phyloP scores from a whole-genome alignment of 2,797 vertebrate species.

The Platyrinchus mystaceus region DNA sequence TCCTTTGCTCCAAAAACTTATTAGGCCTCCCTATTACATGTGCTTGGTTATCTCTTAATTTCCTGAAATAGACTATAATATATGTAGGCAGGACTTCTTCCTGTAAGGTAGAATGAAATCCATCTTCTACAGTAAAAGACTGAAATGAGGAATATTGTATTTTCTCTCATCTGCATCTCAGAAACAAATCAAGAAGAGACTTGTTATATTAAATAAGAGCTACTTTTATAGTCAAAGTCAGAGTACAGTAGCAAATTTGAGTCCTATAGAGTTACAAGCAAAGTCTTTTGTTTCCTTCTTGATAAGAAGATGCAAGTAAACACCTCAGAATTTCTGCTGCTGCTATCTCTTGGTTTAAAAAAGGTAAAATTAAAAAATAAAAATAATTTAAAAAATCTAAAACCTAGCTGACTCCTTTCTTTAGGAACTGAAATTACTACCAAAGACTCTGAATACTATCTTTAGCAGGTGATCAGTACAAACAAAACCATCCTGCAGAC shows the following conservation, averaged over 20 bases:
- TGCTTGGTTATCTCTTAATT: conserved; percentile 55
- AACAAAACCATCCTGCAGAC: not conserved
- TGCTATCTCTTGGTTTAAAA: not conserved
- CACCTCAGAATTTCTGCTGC: conserved; percentile 10
- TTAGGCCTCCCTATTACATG: conserved; percentile 53
- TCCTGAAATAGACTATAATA: conserved; percentile 62
- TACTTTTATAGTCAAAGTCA: conserved; percentile 10
- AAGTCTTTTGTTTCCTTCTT: conserved; percentile 6
- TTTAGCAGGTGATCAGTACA: not conserved
- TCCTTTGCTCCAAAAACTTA: conserved; percentile 56
- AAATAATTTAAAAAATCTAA: not conserved
- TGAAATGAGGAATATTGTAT: conserved; percentile 23
- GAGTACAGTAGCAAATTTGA: not conserved
- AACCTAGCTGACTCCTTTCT: not conserved
- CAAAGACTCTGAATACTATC: not conserved
- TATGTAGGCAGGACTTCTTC: conserved; percentile 35
- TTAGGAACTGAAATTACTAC: conserved; percentile 15
- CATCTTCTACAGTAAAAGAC: conserved; percentile 19
- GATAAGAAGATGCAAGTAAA: not conserved
- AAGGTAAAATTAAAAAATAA: not conserved
- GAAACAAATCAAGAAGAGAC: conserved; percentile 6
- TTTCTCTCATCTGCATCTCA: not conserved
- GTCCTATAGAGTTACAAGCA: conserved; percentile 16
- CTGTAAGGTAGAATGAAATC: conserved; percentile 47
- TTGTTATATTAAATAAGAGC: not conserved